These are phyloP conservation scores for Sceliomorpha sp. DNA, from an alignment of 2,888 invertebrate species.

Conservation along the genomic window DNA sequence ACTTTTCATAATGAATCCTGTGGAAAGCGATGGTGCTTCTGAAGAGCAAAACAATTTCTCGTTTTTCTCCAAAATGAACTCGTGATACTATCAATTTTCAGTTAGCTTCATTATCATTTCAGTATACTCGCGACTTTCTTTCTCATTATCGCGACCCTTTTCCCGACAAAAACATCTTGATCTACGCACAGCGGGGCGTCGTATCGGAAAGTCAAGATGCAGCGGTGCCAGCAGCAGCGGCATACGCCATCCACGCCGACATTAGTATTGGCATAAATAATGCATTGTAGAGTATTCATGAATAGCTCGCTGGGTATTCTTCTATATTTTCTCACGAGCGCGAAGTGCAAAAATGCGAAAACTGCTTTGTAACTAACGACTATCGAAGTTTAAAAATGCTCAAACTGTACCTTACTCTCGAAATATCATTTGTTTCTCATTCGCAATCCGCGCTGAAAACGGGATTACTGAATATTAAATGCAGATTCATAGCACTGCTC, in stretches of 20 bases:
- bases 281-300: conserved; percentile 16
- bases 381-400: too few species aligned
- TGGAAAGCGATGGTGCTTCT: too few species aligned
- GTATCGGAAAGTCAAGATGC: conserved; percentile 39
- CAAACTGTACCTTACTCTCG: conserved; percentile 4
- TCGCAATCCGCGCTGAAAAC: not conserved
- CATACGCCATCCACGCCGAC: conserved; percentile 31
- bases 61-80: conserved; percentile 1
- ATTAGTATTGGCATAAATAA: conserved; percentile 45
- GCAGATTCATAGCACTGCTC: conserved; percentile 2
- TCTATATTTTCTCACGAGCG: conserved; percentile 46
- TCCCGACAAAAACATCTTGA: conserved; percentile 53
- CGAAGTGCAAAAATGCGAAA: conserved; percentile 11
- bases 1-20: too few species aligned
- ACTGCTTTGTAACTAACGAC: conserved; percentile 1
- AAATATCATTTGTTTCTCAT: conserved; percentile 8
- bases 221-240: conserved; percentile 25
- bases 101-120: too few species aligned
- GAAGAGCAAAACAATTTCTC: conserved; percentile 21
- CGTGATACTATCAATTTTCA: not conserved
- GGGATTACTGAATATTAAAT: not conserved
- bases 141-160: conserved; percentile 20
- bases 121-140: conserved; percentile 29
- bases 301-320: conserved; percentile 63
- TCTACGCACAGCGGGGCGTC: conserved; percentile 42